phyloP scores from a whole-genome alignment of 2,888 invertebrate genomes.

The Bhutanitis thaidina region DNA sequence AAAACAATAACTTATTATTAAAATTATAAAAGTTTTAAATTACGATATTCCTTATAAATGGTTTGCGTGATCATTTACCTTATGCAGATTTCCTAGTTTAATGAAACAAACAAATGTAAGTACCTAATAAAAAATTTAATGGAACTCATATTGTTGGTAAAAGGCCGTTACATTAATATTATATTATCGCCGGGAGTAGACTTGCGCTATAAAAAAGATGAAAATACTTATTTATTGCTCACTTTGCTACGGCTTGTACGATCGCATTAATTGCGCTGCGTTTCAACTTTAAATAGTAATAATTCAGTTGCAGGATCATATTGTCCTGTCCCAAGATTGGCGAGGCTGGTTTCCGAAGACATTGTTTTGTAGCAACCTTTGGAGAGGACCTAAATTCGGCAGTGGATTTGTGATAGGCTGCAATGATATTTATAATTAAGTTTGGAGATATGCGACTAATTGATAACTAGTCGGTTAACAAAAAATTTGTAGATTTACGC shows the following conservation, averaged over 20 bases:
- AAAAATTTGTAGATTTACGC: too few relatives aligned
- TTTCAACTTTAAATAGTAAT: conserved; percentile 27
- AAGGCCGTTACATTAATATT: conserved; percentile 43
- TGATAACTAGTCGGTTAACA: too few relatives aligned
- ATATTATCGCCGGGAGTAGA: conserved; percentile 33
- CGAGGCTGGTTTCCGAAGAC: too few relatives aligned
- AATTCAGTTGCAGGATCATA: not conserved
- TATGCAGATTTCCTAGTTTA: conserved; percentile 6
- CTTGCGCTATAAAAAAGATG: conserved; percentile 48
- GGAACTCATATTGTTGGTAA: conserved; percentile 43
- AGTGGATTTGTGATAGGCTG: too few relatives aligned
- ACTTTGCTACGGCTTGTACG: conserved; percentile 49
- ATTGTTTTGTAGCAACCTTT: too few relatives aligned
- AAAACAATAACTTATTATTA: too few relatives aligned
- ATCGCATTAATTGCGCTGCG: conserved; percentile 50
- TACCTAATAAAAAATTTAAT: conserved; percentile 27
- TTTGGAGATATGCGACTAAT: too few relatives aligned
- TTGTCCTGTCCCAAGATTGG: too few relatives aligned
- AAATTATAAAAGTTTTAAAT: too few relatives aligned
- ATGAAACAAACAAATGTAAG: conserved; percentile 40
- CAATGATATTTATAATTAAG: too few relatives aligned
- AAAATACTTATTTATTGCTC: conserved; percentile 54
- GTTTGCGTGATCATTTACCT: not conserved
- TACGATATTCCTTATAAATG: too few relatives aligned
- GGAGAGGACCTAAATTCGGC: too few relatives aligned